Conservation (phyloP, 2,888 invertebrate genomes). For the Polydrusus tereticollis region DNA sequence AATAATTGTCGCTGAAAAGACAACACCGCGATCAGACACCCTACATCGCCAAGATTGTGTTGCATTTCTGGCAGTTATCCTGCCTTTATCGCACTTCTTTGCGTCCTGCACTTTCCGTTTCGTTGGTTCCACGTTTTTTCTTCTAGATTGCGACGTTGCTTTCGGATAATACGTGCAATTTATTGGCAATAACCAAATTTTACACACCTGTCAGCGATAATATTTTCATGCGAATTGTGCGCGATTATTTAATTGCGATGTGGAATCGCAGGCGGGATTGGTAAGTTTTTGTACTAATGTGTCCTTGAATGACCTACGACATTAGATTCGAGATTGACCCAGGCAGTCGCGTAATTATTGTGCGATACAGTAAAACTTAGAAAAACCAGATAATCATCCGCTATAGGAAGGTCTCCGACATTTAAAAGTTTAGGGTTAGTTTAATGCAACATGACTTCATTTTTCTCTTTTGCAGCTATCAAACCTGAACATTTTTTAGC, state of each 20-base stretch:
- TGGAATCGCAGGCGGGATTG: conserved; percentile 20
- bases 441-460: too few species aligned
- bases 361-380: background rate
- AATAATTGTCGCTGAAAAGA: background rate
- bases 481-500: too few species aligned
- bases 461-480: too few species aligned
- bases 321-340: conserved; percentile 38
- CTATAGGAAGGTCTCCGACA: too few species aligned
- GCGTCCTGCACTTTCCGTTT: conserved; percentile 37
- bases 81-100: conserved; percentile 24
- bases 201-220: background rate
- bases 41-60: conserved; percentile 63
- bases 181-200: background rate
- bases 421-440: too few species aligned
- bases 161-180: background rate
- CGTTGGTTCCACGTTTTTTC: conserved; percentile 30
- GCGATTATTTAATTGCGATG: conserved; percentile 2
- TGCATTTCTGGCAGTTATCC: conserved; percentile 53
- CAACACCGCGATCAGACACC: conserved; percentile 55
- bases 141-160: conserved; percentile 7
- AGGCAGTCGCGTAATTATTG: conserved; percentile 15
- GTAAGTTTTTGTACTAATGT: conserved; percentile 25
- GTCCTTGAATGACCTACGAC: conserved; percentile 46
- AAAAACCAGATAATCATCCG: too few species aligned
- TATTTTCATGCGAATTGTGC: background rate